Base-by-base conservation (phyloP, 2,888 invertebrate species). In the Maniola hyperantus region DNA sequence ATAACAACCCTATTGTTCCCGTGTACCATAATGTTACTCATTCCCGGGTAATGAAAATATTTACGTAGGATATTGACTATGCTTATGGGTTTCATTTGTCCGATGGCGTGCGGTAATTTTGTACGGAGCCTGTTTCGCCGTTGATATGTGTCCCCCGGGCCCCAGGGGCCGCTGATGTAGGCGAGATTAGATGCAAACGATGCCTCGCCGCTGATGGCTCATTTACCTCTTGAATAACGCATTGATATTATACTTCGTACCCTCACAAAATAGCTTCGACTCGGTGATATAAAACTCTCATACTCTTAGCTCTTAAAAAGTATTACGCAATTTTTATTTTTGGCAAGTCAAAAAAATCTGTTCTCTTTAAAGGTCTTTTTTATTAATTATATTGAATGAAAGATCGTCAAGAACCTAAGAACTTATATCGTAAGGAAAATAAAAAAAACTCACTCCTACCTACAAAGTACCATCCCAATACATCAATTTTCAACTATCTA, bases 161-260 rank as follows among this genome's bases (percentile, higher is more conserved):
- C 72, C 72, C 78, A 74, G 79, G 79, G 83, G 82, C 78, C 79
- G 80, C 79, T 83, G 85, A 82, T 84, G 83, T 79, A 76, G 76
- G 76, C 79, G 76, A 87, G 87, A 90, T 89, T 89, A 91, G 87
- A 91, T 89, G 89, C 88, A 91, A 91, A 91, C 83, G 89, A 88
- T 82, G 83, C 83, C 77, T 69, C 80, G 75, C 76, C 79, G 80
- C 82, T 87, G 90, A 90, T 91, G 87, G 88, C 88, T 89, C 88
- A 89, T 90, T 91, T 91, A 83, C 84, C 84, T 87, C 82, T 83
- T 87, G 88, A 89, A 88, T 88, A 89, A 88, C 84, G 81, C 85
- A 88, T 88, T 83, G 81, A 85, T 85, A 84, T 85, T 82, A 84
- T 77, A 78, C 81, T 79, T 79, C 72, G 70, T 66, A 72, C 76